Conservation (phyloP, 2,888 invertebrate genomes). For the Hanleya hanleyi region DNA sequence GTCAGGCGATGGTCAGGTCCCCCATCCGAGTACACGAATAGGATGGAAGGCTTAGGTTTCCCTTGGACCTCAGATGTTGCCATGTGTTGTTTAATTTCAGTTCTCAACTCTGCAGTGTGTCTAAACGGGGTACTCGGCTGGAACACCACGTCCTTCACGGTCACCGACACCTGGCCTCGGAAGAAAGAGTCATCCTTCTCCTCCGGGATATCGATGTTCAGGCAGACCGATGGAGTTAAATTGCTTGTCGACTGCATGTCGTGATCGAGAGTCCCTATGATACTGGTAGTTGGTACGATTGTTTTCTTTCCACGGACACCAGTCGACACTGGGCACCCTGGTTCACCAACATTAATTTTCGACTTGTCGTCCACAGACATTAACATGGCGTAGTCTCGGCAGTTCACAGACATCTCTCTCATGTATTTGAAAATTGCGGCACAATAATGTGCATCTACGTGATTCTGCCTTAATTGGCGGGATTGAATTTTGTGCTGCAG, state of each 20-base stretch:
- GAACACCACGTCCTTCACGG: slow-evolving; percentile 32
- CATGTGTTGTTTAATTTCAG: not conserved
- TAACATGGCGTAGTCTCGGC: slow-evolving; percentile 9
- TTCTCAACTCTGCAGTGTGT: slow-evolving; percentile 19
- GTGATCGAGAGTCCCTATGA: slow-evolving; percentile 33
- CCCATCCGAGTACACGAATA: slow-evolving; percentile 22
- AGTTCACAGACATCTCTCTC: slow-evolving; percentile 27
- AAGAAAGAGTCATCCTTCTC: slow-evolving; percentile 27
- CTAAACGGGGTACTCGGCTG: slow-evolving; percentile 27
- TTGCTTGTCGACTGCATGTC: slow-evolving; percentile 24
- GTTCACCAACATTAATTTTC: slow-evolving; percentile 32
- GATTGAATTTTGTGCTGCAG: slow-evolving; percentile 37
- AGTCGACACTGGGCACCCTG: slow-evolving; percentile 26
- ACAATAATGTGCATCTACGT: slow-evolving; percentile 36
- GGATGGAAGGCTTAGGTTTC: not conserved
- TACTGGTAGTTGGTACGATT: slow-evolving; percentile 15
- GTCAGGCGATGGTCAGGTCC: slow-evolving; percentile 30
- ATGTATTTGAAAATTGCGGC: slow-evolving; percentile 30
- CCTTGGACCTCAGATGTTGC: not conserved
- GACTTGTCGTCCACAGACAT: slow-evolving; percentile 38
- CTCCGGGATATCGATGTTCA: slow-evolving; percentile 19
- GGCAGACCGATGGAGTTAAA: slow-evolving; percentile 32
- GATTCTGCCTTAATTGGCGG: slow-evolving; percentile 28
- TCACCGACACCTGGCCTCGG: slow-evolving; percentile 21
- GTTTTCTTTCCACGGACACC: slow-evolving; percentile 32